Percentiles rank a stretch among this genome's conserved stretches.
Evolutionary conservation across 1,140 invertebrate genomes (phyloP).

Genomic region (Odontomachus brunneus): DNA sequence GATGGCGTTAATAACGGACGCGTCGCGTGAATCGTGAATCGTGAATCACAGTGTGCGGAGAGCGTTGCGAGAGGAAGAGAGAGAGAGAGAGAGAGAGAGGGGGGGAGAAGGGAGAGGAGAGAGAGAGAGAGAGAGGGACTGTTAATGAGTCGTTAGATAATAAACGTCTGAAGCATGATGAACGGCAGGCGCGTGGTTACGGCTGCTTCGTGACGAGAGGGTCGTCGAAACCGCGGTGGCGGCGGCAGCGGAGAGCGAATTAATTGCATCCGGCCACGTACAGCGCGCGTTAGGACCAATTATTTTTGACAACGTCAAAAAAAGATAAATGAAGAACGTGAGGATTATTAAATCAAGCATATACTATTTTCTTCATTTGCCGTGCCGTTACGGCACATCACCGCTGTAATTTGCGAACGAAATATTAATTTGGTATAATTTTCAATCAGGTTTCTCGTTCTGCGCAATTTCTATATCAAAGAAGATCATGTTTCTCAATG

Average conservation of each 20-base stretch:
- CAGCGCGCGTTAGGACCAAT: neutral
- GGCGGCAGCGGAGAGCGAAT: neutral
- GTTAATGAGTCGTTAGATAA: conserved; percentile 54
- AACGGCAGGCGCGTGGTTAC: conserved; percentile 18
- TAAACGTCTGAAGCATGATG: conserved; percentile 41
- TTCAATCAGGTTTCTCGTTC: conserved; percentile 2
- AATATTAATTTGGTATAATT: conserved; percentile 12
- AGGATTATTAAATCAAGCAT: conserved; percentile 14
- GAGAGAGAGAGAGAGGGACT: neutral
- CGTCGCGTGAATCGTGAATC: conserved; percentile 25
- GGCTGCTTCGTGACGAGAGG: neutral
- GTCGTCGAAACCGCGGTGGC: neutral
- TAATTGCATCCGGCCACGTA: conserved; percentile 28
- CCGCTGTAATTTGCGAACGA: neutral
- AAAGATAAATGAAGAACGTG: neutral
- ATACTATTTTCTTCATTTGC: too few species aligned
- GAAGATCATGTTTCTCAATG: neutral
- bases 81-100: too few species aligned
- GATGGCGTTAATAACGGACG: conserved; percentile 35
- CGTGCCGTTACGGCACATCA: neutral
- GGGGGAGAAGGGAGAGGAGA: too few species aligned
- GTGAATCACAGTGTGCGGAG: conserved; percentile 7
- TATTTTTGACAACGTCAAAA: neutral
- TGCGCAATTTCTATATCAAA: too few species aligned
- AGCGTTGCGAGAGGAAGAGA: neutral